Base-by-base conservation (phyloP, 2,113 vertebrate genomes). In the Nyctereutes procyonoides region DNA sequence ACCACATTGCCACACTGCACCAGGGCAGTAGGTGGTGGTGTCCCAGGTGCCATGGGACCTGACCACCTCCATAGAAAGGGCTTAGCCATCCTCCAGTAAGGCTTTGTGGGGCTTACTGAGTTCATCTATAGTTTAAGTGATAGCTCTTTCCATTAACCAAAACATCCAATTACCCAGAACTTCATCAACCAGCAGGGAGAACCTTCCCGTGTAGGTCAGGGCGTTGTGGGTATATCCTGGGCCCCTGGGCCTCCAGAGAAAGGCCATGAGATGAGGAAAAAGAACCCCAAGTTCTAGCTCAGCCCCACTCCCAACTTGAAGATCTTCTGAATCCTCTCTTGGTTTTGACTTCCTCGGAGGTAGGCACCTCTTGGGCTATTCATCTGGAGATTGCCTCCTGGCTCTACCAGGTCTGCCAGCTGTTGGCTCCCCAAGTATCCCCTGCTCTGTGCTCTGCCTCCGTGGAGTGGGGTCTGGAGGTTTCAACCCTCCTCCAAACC, bases 391-490 rank as follows among this genome's bases (percentile, higher is more conserved):
- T 14, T 38, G 19, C 4, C 26, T 85, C 53, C 51, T n/a, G 4
- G 81, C 80, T 95, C 48, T 86, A 53, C 24, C 6, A 63, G 11
- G 3, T 15, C 7, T 51, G 20, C n/a, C 26, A 4, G 24, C 93
- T 73, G 4, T 20, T 32, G 30, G 35, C 2, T 58, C 79, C 24
- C 43, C 55, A 16, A 26, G 9, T 19, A 58, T n/a, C 30, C 1
- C 56, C 30, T 28, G 17, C 48, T 65, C 51, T 32, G 51, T 38
- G n/a, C 58, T 90, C 32, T 85, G 22, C 14, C 35, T 85, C 48
- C 38, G 26, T 0, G 1, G 35, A 35, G 19, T 9, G 9, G 8
- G 11, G 11, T 4, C 24, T 17, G 5, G 12, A 16, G 15, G 8
- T 11, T 19, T 32, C 53, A 85, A 55, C 9, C 51, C 9, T 63